Conservation (phyloP, 2,797 vertebrate genomes). For the Gymnocypris eckloni region DNA sequence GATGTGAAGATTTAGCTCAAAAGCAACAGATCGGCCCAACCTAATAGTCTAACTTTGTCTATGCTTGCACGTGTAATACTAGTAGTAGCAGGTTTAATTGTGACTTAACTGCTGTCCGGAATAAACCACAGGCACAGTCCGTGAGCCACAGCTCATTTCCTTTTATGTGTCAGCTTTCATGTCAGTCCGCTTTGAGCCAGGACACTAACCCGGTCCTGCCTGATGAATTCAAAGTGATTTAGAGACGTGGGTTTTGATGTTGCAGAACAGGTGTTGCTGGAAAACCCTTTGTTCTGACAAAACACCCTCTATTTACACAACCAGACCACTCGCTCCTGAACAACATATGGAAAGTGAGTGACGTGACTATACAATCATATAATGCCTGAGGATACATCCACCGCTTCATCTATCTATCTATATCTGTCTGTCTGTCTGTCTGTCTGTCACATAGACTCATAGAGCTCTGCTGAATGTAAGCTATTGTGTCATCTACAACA, state of each 20-base stretch:
- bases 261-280: conserved; percentile 57
- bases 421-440: not conserved
- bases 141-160: conserved; percentile 54
- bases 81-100: conserved; percentile 13
- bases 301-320: conserved; percentile 42
- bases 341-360: not conserved
- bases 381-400: not conserved
- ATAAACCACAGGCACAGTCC: conserved; percentile 48
- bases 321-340: conserved; percentile 18
- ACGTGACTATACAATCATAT: not conserved
- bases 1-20: not conserved
- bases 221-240: conserved; percentile 63
- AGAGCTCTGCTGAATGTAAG: conserved; percentile 27
- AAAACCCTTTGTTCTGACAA: conserved; percentile 56
- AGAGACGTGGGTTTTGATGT: conserved; percentile 61
- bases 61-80: conserved; percentile 12
- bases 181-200: conserved; percentile 59
- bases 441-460: not conserved
- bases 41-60: not conserved
- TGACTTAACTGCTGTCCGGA: conserved; percentile 17
- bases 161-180: conserved; percentile 63
- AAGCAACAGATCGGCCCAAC: not conserved
- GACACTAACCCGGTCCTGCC: conserved; percentile 50
- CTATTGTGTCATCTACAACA: conserved; percentile 27
- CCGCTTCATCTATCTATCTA: not conserved